Evolutionary conservation across 2,113 vertebrate genomes (phyloP), one percentile per base, ranked within the genome.

Genomic region (Poecile atricapillus): DNA sequence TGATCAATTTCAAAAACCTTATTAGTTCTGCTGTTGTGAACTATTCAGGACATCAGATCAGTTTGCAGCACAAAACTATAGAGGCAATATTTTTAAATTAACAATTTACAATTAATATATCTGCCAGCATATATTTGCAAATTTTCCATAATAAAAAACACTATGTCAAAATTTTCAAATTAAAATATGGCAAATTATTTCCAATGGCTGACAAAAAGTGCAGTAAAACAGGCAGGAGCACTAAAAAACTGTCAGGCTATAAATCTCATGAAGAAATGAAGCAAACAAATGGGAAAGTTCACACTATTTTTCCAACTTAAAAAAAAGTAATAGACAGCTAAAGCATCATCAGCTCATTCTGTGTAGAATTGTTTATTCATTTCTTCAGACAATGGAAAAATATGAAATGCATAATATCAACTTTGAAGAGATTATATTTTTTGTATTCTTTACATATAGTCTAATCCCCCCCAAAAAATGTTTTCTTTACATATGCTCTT

Each of bases 1-100:
- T 95, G 94, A 98, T 96, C 95, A 96, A 92, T 97, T 98, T 96
- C 88, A 95, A 96, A n/a, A 98, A 97, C 94, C 79, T 96, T 96
- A 97, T 98, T 98, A 97, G 85, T 95, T 96, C 95, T 96, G 93
- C 91, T 95, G 73, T 63, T 91, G 56, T 68, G 76, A 96, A 91
- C 93, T 89, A 95, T 78, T 90, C 69, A 94, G 93, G 50, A 49
- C 83, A 76, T 93, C 73, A 94, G 55, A 46, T 53, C 1, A 21
- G 58, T 96, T 94, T 87, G 43, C 60, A 93, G 44, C 15, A 41
- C 68, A 94, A 76, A 96, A 91, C 24, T 79, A 74, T 8, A 46
- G 47, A 89, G 70, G 85, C 7, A 65, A 35, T 89, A 17, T 87
- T 87, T 93, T 94, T 46, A 93, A 83, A 97, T 71, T 63, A 96